Conservation (phyloP, 2,888 invertebrate genomes). For the Drosophila ezoana region DNA sequence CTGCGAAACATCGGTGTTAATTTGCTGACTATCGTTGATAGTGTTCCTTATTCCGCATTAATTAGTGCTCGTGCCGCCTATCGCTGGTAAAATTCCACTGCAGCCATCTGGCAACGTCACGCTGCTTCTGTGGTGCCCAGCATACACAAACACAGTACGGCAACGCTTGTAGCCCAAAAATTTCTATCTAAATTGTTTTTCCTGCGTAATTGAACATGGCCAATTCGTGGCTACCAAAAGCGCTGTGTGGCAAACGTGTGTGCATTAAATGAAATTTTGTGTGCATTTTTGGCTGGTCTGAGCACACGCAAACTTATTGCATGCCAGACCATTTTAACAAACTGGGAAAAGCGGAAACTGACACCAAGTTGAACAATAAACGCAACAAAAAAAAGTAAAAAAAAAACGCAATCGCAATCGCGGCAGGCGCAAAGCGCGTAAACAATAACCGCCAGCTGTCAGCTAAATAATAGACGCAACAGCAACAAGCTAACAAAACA, state of each 20-base stretch:
- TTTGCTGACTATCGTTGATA: background rate
- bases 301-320: conserved; percentile 88
- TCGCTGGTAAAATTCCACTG: conserved; percentile 3
- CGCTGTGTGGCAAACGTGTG: conserved; percentile 11
- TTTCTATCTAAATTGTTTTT: conserved; percentile 46
- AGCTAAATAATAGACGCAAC: background rate
- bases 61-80: background rate
- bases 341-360: conserved; percentile 15
- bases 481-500: conserved; percentile 37
- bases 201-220: conserved; percentile 55
- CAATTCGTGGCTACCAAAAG: conserved; percentile 16
- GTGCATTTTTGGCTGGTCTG: conserved; percentile 48
- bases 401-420: conserved; percentile 7
- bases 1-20: background rate
- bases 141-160: conserved; percentile 61
- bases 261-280: conserved; percentile 22
- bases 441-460: conserved; percentile 31
- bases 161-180: conserved; percentile 46
- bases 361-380: conserved; percentile 37
- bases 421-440: conserved; percentile 10
- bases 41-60: background rate
- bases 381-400: background rate
- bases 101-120: conserved; percentile 30
- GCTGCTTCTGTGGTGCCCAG: conserved; percentile 29
- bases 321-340: conserved; percentile 21